Conservation (phyloP, 2,888 invertebrate genomes). For the Chloroclysta siterata region DNA sequence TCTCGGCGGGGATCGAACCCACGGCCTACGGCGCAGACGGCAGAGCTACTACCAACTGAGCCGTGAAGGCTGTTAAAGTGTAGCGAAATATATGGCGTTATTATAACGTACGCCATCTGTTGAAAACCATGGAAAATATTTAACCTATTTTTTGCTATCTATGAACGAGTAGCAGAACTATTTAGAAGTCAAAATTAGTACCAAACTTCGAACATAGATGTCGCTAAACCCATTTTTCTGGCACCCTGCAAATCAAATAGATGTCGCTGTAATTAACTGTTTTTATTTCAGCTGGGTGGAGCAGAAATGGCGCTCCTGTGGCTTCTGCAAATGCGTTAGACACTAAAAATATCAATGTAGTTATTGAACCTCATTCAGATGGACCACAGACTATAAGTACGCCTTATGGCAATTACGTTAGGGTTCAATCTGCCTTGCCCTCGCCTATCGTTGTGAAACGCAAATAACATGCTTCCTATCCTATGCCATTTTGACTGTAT, state of each 20-base stretch:
- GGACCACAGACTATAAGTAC: slow-evolving; percentile 75
- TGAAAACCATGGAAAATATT: neutral
- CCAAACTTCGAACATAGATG: neutral
- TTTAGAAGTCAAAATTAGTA: neutral
- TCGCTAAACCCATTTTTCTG: neutral
- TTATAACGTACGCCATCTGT: slow-evolving; percentile 17
- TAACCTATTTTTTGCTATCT: slow-evolving; percentile 13
- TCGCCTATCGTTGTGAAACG: slow-evolving; percentile 11
- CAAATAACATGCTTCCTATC: slow-evolving; percentile 24
- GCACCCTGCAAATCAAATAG: neutral
- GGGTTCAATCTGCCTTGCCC: slow-evolving; percentile 44
- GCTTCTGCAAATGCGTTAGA: slow-evolving; percentile 40
- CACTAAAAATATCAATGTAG: slow-evolving; percentile 50
- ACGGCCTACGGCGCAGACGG: no score
- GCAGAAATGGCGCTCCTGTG: slow-evolving; percentile 54
- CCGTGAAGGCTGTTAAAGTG: no score
- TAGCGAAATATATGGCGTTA: no score
- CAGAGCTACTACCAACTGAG: no score
- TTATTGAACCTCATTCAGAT: slow-evolving; percentile 56
- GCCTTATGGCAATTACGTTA: slow-evolving; percentile 71
- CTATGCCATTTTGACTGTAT: slow-evolving; percentile 24
- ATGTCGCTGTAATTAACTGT: slow-evolving; percentile 3
- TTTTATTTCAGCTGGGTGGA: slow-evolving; percentile 66
- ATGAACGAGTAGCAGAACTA: slow-evolving; percentile 17
- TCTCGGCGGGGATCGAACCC: no score